These are phyloP conservation scores for Fopius arisanus DNA, from an alignment of 1,140 invertebrate genomes.

Conservation along the genomic window DNA sequence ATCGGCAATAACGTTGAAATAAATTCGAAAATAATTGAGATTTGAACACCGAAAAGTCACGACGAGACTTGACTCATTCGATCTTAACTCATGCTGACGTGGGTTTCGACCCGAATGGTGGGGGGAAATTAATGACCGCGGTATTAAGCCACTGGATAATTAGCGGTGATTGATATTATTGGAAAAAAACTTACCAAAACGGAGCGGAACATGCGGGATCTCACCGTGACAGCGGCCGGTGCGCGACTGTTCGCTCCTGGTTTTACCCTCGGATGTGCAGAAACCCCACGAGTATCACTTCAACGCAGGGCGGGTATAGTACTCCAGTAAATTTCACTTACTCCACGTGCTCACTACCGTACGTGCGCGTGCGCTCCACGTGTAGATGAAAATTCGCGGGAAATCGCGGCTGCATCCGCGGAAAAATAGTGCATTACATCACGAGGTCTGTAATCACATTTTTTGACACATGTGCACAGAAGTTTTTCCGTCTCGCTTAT, in stretches of 20 bases:
- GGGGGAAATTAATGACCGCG: neutral
- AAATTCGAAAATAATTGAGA: neutral
- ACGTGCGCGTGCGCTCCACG: constrained; percentile 43
- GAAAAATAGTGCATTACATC: neutral
- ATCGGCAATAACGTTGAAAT: neutral
- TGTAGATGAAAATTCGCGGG: constrained; percentile 35
- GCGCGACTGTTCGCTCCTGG: constrained; percentile 56
- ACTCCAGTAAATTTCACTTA: neutral
- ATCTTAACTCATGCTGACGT: too few species aligned
- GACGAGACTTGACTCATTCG: too few species aligned
- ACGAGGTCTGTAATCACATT: too few species aligned
- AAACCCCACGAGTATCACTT: constrained; percentile 30
- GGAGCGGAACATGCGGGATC: constrained; percentile 42
- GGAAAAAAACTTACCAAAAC: constrained; percentile 25
- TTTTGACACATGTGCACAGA: too few species aligned
- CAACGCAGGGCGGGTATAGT: constrained; percentile 22
- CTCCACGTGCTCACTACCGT: constrained; percentile 38
- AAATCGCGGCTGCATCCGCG: neutral
- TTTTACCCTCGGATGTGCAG: constrained; percentile 34
- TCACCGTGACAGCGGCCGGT: constrained; percentile 60
- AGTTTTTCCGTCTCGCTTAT: too few species aligned
- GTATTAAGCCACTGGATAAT: too few species aligned
- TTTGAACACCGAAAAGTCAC: too few species aligned
- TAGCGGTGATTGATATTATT: too few species aligned
- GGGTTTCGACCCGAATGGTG: too few species aligned